Base-by-base conservation (phyloP, 1,140 invertebrate genomes). In the Drosophila oshimai region DNA sequence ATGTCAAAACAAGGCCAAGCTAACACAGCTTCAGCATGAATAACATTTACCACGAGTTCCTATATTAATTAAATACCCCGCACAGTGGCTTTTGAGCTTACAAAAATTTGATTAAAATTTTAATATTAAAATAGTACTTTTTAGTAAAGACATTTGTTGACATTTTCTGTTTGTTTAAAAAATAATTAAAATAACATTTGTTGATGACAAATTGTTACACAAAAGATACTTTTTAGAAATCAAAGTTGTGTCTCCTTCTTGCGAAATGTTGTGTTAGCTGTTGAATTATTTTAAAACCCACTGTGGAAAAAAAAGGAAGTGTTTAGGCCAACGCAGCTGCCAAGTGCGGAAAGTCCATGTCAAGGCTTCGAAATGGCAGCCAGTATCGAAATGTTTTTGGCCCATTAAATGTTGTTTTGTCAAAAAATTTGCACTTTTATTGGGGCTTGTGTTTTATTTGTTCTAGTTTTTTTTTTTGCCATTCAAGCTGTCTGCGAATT, bases 391-490 rank as follows among this genome's bases (percentile, higher is more conserved):
- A 17, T 41, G 18, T 12, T 45, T 28, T 26, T 18, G 28, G 28
- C 10, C 22, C 39, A 39, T 44, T 64, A 28, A 65, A 51, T 31
- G 34, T 45, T 71, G 54, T 70, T 57, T 70, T 58, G 33, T 60
- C 60, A 61, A 71, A 72, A 49, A 58, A 74, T 77, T 84, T 77
- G 77, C 61, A 69, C 77, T 72, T 68, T 81, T 81, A 81, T 65
- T 74, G 41, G 41, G 13, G 20, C 13, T 4, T 1, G 36, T 39
- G n/a, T 39, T 24, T 42, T 44, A n/a, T 6, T 41, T 26, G 45
- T 70, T 74, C 6, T 13, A 1, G 5, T 73, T 36, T 55, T 62
- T 45, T 1, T 17, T 29, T 12, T 20, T 37, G 18, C 13, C 34
- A 6, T 44, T 77, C 60, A 31, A 53, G 2, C 24, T 49, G 79